phyloP scores from a whole-genome alignment of 2,113 vertebrate genomes.

The Centrocercus urophasianus region DNA sequence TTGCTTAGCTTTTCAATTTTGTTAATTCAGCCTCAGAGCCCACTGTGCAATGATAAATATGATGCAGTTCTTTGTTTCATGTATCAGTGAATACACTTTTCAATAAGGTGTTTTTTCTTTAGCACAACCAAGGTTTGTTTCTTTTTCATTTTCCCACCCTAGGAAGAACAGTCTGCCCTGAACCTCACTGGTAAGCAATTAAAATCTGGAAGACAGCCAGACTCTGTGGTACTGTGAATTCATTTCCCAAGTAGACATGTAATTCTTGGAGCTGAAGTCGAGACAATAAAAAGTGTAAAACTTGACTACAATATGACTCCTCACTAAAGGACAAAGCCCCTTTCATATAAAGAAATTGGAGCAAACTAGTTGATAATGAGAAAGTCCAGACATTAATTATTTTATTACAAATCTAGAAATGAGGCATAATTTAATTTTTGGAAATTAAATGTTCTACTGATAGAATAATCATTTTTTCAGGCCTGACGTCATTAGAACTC shows the following conservation, averaged over 20 bases:
- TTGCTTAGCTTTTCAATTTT: neutral
- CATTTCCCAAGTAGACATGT: slow-evolving; percentile 60
- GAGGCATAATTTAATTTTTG: slow-evolving; percentile 57
- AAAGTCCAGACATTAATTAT: slow-evolving; percentile 51
- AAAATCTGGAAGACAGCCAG: slow-evolving; percentile 64
- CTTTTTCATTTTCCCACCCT: neutral
- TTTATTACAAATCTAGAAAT: slow-evolving; percentile 66
- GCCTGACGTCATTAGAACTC: neutral
- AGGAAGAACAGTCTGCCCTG: slow-evolving; percentile 31
- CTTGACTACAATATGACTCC: slow-evolving; percentile 48
- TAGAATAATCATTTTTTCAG: slow-evolving; percentile 38
- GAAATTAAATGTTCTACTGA: slow-evolving; percentile 1
- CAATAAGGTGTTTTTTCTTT: slow-evolving; percentile 20
- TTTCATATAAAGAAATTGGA: slow-evolving; percentile 20
- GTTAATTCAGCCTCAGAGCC: neutral
- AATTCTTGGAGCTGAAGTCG: slow-evolving; percentile 46
- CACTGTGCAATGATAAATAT: neutral
- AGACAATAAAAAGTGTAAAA: slow-evolving; percentile 67
- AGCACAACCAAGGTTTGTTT: slow-evolving; percentile 32
- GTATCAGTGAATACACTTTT: neutral
- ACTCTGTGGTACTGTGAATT: slow-evolving; percentile 51
- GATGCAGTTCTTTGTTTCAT: neutral
- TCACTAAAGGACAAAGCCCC: neutral
- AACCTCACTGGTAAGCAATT: slow-evolving; percentile 59
- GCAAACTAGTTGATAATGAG: neutral